phyloP scores from a whole-genome alignment of 2,888 invertebrate species.

The Tryphoninae sp. region DNA sequence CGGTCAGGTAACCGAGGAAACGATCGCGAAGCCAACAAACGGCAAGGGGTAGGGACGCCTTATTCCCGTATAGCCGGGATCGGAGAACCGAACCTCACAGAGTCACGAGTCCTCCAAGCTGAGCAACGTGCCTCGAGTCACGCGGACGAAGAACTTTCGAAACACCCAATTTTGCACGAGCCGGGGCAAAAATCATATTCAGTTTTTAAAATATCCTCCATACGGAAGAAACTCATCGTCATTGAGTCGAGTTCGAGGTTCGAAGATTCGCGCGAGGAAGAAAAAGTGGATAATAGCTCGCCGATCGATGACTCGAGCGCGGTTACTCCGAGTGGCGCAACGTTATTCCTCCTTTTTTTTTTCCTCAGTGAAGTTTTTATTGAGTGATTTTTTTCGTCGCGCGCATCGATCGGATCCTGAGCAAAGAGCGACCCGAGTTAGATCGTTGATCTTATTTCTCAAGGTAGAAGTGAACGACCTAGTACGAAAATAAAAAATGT shows the following conservation, averaged over 20 bases:
- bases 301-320: conserved; percentile 33
- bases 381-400: not conserved
- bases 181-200: not conserved
- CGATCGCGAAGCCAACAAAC: conserved; percentile 49
- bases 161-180: not conserved
- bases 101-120: conserved; percentile 29
- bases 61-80: conserved; percentile 16
- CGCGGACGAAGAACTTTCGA: conserved; percentile 21
- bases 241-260: conserved; percentile 17
- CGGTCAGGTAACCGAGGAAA: conserved; percentile 29
- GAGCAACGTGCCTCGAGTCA: not conserved
- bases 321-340: not conserved
- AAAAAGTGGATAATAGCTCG: conserved; percentile 53
- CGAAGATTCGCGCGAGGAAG: conserved; percentile 34
- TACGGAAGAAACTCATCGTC: not conserved
- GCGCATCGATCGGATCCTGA: not conserved
- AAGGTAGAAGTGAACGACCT: too few species aligned
- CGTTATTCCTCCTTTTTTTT: not conserved
- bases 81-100: conserved; percentile 45
- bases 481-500: too few species aligned
- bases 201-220: not conserved
- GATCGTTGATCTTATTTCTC: not conserved
- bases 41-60: conserved; percentile 32
- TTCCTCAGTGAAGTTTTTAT: conserved; percentile 14
- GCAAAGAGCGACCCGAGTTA: not conserved